Evolutionary conservation across 2,797 vertebrate species (phyloP), one percentile per base, ranked within the genome.

Genomic region (Craterocephalus amniculus): DNA sequence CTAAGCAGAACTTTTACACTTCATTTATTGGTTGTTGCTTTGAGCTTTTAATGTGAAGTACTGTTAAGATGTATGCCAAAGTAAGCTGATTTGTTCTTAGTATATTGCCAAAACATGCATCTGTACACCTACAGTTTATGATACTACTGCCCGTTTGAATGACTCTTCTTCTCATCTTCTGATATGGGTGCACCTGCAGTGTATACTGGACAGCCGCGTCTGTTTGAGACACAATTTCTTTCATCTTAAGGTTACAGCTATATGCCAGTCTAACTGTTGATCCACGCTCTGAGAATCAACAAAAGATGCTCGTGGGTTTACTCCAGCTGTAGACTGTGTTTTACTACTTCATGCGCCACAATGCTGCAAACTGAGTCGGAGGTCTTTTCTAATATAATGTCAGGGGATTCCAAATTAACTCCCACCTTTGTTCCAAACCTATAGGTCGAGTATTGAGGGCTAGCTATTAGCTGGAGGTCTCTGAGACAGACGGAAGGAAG

Each of bases 401-500:
- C 67, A 54, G 38, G 64, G 18, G 55, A 80, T 58, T 51, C 63
- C 71, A 31, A 16, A 86, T 80, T 12, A 76, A 80, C 85, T 74
- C 80, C 80, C 85, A 82, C 78, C 38, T 66, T 51, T 76, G 62
- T 76, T 63, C 70, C 24, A 1, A 61, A 81, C 31, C 80, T 54
- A 52, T 20, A 70, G 79, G 79, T 76, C 49, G 78, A 58, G 58
- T 8, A 32, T 9, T 9, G 62, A 66, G 81, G 72, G 61, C 64
- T 77, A 76, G 54, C 73, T 67, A 40, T 67, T 82, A 85, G 78
- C 80, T 78, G 60, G n/a, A 8, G 35, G 76, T 63, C 32, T 83
- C 13, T 40, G 74, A 67, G 72, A 68, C 75, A 76, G 79, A 73
- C 73, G 3, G 72, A 48, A 70, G 58, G 74, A 48, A 67, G 66